Conservation (phyloP, 2,797 vertebrate genomes). For the Cyclopterus lumpus region DNA sequence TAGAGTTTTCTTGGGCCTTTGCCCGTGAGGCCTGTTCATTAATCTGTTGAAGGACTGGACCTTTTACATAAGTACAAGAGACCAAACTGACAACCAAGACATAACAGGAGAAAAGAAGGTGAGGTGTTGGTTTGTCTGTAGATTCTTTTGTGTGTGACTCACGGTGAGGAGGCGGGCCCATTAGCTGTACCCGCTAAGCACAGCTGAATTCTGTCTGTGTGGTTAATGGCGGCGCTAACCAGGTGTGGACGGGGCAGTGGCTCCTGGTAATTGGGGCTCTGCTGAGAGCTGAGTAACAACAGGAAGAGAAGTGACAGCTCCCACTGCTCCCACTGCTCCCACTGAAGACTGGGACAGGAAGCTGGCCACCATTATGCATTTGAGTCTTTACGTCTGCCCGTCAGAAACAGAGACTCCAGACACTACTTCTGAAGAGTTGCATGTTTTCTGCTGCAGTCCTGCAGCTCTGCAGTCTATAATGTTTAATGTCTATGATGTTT, state of each 20-base stretch:
- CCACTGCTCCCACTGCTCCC: constrained; percentile 28
- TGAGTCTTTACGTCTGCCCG: background rate
- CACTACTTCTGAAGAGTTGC: too few species aligned
- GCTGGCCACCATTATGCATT: too few species aligned
- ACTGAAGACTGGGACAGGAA: constrained; percentile 30
- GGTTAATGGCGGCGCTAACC: constrained; percentile 53
- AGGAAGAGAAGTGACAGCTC: constrained; percentile 72
- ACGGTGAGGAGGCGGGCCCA: constrained; percentile 40
- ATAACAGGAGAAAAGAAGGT: background rate
- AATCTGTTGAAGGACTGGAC: too few species aligned
- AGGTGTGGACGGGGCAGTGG: constrained; percentile 48
- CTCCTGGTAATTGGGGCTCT: constrained; percentile 70
- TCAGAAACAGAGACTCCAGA: constrained; percentile 1
- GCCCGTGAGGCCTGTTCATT: too few species aligned
- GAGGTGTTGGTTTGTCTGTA: background rate
- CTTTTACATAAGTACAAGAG: background rate
- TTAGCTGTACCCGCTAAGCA: constrained; percentile 45
- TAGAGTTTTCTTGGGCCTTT: too few species aligned
- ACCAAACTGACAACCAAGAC: background rate
- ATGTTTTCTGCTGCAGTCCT: too few species aligned
- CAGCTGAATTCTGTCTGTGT: constrained; percentile 48
- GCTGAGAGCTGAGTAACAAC: constrained; percentile 66
- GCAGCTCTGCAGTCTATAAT: too few species aligned
- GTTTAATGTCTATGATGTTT: too few species aligned
- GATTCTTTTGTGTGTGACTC: constrained; percentile 23